Conservation (phyloP, 2,888 invertebrate species). For the Drosophila siamana region DNA sequence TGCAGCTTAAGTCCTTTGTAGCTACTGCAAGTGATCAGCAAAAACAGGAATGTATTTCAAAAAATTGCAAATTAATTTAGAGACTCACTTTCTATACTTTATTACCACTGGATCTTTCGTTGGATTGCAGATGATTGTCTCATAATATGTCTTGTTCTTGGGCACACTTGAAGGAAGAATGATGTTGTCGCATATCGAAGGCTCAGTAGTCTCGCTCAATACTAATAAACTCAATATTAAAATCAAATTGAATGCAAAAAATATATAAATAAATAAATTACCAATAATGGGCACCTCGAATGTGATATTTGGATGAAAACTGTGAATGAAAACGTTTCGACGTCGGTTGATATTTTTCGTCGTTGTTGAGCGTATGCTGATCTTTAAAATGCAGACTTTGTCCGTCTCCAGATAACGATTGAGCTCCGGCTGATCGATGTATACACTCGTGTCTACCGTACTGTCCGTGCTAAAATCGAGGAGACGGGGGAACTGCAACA, state of each 20-base stretch:
- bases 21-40: slow-evolving; percentile 38
- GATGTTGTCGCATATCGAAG: slow-evolving; percentile 39
- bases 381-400: slow-evolving; percentile 49
- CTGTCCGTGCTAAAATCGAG: slow-evolving; percentile 69
- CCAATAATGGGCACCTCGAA: slow-evolving; percentile 80
- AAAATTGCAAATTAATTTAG: too few relatives aligned
- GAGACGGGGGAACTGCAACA: slow-evolving; percentile 67
- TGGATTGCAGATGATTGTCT: slow-evolving; percentile 74
- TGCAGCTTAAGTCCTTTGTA: slow-evolving; percentile 42
- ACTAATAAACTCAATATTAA: slow-evolving; percentile 36
- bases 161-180: slow-evolving; percentile 57
- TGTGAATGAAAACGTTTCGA: slow-evolving; percentile 69
- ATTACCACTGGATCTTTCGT: slow-evolving; percentile 36
- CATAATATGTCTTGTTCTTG: slow-evolving; percentile 59
- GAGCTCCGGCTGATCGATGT: slow-evolving; percentile 24
- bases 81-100: slow-evolving; percentile 44
- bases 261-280: slow-evolving; percentile 16
- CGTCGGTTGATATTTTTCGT: slow-evolving; percentile 58
- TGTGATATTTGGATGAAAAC: slow-evolving; percentile 76
- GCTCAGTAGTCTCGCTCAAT: slow-evolving; percentile 8
- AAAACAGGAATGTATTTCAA: background rate
- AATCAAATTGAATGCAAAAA: too few relatives aligned
- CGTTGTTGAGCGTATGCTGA: slow-evolving; percentile 52
- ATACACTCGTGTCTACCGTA: slow-evolving; percentile 51
- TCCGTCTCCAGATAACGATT: slow-evolving; percentile 69